phyloP scores from a whole-genome alignment of 2,113 vertebrate species.

The Phylloscopus trochiloides region DNA sequence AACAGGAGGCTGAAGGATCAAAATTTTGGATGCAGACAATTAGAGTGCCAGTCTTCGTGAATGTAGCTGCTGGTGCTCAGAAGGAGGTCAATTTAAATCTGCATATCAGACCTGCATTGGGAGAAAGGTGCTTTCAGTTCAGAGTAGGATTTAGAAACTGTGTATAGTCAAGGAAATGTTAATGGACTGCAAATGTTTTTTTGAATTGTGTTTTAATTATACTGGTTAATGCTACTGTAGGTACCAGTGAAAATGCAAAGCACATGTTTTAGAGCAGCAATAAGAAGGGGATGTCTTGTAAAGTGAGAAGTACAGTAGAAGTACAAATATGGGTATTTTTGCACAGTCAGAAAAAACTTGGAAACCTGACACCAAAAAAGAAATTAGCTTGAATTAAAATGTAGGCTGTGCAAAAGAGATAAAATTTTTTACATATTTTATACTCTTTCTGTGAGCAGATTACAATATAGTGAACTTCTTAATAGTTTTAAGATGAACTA shows the following conservation, averaged over 20 bases:
- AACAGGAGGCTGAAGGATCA: neutral
- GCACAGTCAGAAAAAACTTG: neutral
- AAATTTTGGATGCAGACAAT: neutral
- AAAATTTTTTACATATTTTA: neutral
- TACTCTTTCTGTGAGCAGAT: neutral
- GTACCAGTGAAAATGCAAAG: constrained; percentile 10
- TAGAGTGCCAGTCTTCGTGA: neutral
- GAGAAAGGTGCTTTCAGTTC: neutral
- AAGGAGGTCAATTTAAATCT: constrained; percentile 5
- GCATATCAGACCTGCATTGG: neutral
- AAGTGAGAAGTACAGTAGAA: neutral
- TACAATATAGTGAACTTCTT: neutral
- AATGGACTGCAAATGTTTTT: neutral
- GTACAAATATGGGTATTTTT: neutral
- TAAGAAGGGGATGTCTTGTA: neutral
- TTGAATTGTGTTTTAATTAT: neutral
- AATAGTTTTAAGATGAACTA: constrained; percentile 28
- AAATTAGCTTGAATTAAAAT: neutral
- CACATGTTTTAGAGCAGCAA: neutral
- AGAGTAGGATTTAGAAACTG: neutral
- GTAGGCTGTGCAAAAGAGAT: neutral
- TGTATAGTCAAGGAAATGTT: neutral
- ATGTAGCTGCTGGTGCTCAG: neutral
- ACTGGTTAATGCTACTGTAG: neutral
- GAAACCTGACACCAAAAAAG: neutral